These are phyloP conservation scores for Cricetomys ansorgei DNA, from an alignment of 2,113 vertebrate genomes.

Conservation along the genomic window DNA sequence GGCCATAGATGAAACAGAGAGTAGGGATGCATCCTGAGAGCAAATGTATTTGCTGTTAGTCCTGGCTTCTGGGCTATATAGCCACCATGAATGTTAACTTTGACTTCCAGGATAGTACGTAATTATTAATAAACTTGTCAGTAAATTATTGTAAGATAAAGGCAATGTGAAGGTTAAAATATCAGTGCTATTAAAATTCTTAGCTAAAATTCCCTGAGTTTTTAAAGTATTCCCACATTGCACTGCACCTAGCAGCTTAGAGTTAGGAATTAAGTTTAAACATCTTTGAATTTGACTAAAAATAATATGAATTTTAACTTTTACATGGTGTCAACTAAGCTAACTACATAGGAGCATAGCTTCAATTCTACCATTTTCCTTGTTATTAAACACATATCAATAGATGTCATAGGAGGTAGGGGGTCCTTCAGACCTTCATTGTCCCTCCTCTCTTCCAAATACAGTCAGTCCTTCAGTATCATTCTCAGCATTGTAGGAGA, in stretches of 20 bases:
- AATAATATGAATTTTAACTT: not conserved
- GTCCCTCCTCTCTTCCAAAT: not conserved
- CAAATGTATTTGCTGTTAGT: not conserved
- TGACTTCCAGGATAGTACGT: not conserved
- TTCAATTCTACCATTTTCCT: not conserved
- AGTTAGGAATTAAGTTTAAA: not conserved
- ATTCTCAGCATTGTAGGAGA: not conserved
- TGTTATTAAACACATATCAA: not conserved
- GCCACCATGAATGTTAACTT: not conserved
- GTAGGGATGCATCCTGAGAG: fast-evolving
- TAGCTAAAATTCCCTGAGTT: not conserved
- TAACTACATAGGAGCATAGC: not conserved
- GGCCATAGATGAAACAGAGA: not conserved
- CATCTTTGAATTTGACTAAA: not conserved
- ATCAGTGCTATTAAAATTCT: not conserved
- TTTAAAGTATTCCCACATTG: not conserved
- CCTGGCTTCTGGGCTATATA: fast-evolving
- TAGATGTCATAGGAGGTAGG: not conserved
- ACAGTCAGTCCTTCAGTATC: too few relatives aligned
- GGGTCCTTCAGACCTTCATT: not conserved
- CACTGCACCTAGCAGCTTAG: not conserved
- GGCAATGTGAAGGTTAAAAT: not conserved
- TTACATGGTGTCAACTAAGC: not conserved
- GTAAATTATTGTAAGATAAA: not conserved
- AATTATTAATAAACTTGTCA: not conserved